phyloP scores from a whole-genome alignment of 2,113 vertebrate species.

The Oriolus oriolus region DNA sequence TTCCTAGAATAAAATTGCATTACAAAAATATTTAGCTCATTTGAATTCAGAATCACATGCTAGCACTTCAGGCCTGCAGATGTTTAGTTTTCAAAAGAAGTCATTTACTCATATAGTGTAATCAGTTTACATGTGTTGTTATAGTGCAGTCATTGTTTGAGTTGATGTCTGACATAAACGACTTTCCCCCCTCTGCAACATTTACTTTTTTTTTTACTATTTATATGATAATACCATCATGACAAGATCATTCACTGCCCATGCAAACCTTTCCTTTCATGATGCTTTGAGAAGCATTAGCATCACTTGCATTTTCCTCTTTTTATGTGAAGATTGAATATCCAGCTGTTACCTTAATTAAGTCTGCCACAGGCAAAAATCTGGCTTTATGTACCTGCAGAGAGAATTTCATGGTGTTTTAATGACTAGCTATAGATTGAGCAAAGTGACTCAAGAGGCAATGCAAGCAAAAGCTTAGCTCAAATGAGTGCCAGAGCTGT shows the following conservation, averaged over 20 bases:
- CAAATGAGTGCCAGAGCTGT: slow-evolving; percentile 54
- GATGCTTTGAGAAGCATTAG: slow-evolving; percentile 25
- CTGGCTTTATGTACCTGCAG: slow-evolving; percentile 68
- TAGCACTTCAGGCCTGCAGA: not conserved
- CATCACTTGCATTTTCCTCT: slow-evolving; percentile 34
- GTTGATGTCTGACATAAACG: not conserved
- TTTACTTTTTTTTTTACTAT: not conserved
- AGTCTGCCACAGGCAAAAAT: slow-evolving; percentile 65
- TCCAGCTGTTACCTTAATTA: slow-evolving; percentile 74
- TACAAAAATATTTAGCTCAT: not conserved
- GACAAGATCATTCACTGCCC: not conserved
- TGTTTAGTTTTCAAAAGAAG: slow-evolving; percentile 22
- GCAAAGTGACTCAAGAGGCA: slow-evolving; percentile 40
- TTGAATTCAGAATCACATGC: slow-evolving; percentile 6
- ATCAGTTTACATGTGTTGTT: slow-evolving; percentile 5
- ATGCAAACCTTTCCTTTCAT: not conserved
- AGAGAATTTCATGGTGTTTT: slow-evolving; percentile 67
- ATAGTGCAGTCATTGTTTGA: slow-evolving; percentile 13
- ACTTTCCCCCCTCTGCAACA: not conserved
- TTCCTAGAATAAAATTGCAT: not conserved
- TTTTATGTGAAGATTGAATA: slow-evolving; percentile 56
- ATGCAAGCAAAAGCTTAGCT: slow-evolving; percentile 38
- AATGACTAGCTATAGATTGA: slow-evolving; percentile 61
- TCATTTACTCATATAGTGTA: not conserved
- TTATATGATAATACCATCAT: not conserved